Evolutionary conservation across 1,140 invertebrate species (phyloP).

Genomic region (Aphidius gifuensis): DNA sequence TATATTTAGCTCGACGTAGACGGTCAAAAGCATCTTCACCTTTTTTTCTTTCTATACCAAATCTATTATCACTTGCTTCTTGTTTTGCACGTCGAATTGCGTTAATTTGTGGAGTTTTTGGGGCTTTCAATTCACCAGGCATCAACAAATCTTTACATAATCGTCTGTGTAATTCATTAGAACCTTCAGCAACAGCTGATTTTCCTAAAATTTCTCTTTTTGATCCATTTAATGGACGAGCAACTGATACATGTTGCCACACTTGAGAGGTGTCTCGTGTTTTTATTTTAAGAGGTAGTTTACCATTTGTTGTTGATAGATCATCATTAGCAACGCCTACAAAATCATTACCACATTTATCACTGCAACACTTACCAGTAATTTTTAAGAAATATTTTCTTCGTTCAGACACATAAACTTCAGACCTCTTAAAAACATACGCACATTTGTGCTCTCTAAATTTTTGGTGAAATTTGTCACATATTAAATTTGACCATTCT

Average conservation of each 20-base stretch:
- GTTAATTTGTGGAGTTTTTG: neutral
- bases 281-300: slow-evolving; percentile 6
- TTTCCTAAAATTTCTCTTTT: neutral
- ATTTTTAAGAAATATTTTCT: slow-evolving; percentile 4
- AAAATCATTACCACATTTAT: slow-evolving; percentile 19
- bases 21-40: slow-evolving; percentile 4
- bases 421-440: slow-evolving; percentile 14
- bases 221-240: slow-evolving; percentile 17
- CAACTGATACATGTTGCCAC: slow-evolving; percentile 8
- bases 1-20: slow-evolving; percentile 2
- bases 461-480: slow-evolving; percentile 6
- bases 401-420: neutral
- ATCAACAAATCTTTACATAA: neutral
- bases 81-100: slow-evolving; percentile 17
- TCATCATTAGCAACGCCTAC: slow-evolving; percentile 6
- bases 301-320: neutral
- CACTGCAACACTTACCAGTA: slow-evolving; percentile 14
- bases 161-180: neutral
- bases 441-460: slow-evolving; percentile 5
- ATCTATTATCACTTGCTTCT: slow-evolving; percentile 11
- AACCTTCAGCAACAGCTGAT: neutral
- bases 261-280: slow-evolving; percentile 13
- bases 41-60: slow-evolving; percentile 9
- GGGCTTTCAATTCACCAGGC: slow-evolving; percentile 2
- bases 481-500: slow-evolving; percentile 13